Evolutionary conservation across 2,888 invertebrate species (phyloP).

Genomic region (Apamea epomidion): DNA sequence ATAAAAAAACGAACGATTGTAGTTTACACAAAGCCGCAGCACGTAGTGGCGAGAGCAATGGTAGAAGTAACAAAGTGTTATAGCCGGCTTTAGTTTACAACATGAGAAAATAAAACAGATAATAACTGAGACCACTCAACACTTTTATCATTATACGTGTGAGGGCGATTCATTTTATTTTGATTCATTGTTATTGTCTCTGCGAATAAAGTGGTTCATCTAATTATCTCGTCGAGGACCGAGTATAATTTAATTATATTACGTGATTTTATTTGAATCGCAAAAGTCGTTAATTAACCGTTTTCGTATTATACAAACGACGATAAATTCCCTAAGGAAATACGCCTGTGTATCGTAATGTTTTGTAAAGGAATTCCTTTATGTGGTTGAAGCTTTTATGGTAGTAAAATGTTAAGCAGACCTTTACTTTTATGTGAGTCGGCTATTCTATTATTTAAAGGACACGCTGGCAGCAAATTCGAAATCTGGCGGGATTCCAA

Average conservation of each 20-base stretch:
- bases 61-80: constrained; percentile 64
- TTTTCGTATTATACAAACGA: constrained; percentile 47
- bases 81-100: constrained; percentile 59
- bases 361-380: constrained; percentile 59
- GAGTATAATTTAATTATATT: constrained; percentile 52
- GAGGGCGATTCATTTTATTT: constrained; percentile 43
- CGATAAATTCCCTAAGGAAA: constrained; percentile 39
- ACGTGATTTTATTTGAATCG: constrained; percentile 55
- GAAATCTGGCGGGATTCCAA: constrained; percentile 87
- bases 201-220: constrained; percentile 41
- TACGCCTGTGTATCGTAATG: constrained; percentile 47
- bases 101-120: constrained; percentile 58
- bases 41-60: constrained; percentile 54
- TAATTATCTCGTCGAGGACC: constrained; percentile 50
- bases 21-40: constrained; percentile 55
- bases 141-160: constrained; percentile 45
- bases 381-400: constrained; percentile 68
- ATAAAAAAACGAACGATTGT: constrained; percentile 48
- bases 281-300: constrained; percentile 54
- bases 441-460: constrained; percentile 87
- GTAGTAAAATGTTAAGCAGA: constrained; percentile 75
- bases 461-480: constrained; percentile 85
- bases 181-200: constrained; percentile 39
- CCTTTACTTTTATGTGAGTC: constrained; percentile 78
- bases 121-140: constrained; percentile 50